Evolutionary conservation across 2,888 invertebrate genomes (phyloP), one percentile per base, ranked within the genome.

Genomic region (Melanchra persicariae): DNA sequence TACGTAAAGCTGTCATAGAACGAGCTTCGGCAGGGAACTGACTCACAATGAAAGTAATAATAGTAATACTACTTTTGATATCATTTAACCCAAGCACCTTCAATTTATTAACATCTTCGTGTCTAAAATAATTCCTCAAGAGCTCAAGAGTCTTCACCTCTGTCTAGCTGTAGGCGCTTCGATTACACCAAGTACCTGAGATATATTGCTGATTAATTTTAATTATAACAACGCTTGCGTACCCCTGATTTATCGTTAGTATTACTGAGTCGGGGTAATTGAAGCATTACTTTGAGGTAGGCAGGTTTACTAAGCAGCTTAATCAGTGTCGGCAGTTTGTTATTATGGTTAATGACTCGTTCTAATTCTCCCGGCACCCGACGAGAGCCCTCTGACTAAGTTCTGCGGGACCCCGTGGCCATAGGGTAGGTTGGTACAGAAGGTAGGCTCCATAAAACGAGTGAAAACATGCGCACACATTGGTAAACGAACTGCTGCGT

Each of bases 241-340:
- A 63, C 60, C 40, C 19, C 30, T 77, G 76, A 85, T 82, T 82
- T 86, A 83, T 82, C 60, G 64, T 49, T 52, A 77, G 65, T 73
- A 71, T 75, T 78, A 82, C 79, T 51, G 68, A 70, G 60, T 70
- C 40, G 10, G 67, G 63, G 76, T 84, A 83, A 83, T 85, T 85
- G 75, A 77, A 83, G 83, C 83, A 82, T 79, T 85, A 83, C 80
- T 89, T 87, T 83, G 82, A 80, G 83, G 89, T 85, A 87, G 86
- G 79, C 79, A 82, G 85, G 85, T 87, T 82, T 77, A 83, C 81
- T 85, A 84, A 88, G 87, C 83, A 87, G 88, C 86, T 87, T 90
- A 91, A 91, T 90, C 88, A 90, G 87, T 85, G 84, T 86, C 85
- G 82, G 85, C 85, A 87, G 88, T 87, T 81, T 88, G 86, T 89